Evolutionary conservation across 1,140 invertebrate genomes (phyloP).

Genomic region (Choristoneura fumiferana): DNA sequence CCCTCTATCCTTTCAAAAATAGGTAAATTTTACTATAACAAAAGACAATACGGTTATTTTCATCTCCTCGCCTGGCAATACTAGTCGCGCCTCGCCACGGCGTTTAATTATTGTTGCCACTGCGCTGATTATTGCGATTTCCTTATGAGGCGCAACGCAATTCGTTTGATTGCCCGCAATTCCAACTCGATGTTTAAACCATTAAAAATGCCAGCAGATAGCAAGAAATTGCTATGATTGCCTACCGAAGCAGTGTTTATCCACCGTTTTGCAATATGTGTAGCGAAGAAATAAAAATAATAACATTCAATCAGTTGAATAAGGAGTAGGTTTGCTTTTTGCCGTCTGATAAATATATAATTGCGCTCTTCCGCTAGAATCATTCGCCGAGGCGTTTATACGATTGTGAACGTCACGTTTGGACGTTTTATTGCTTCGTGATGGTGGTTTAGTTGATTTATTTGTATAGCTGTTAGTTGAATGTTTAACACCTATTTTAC

Average conservation of each 20-base stretch:
- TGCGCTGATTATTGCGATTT: constrained; percentile 59
- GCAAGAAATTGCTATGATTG: constrained; percentile 60
- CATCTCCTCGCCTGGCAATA: no score
- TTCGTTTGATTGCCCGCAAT: constrained; percentile 68
- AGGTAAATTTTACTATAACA: no score
- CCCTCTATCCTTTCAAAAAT: no score
- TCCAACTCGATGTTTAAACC: constrained; percentile 62
- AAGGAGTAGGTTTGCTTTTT: constrained; percentile 46
- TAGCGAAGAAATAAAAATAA: constrained; percentile 43
- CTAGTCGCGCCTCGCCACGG: constrained; percentile 55
- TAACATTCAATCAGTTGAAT: constrained; percentile 53
- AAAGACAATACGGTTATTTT: no score
- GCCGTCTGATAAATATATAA: constrained; percentile 49
- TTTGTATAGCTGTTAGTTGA: no score
- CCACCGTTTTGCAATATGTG: constrained; percentile 41
- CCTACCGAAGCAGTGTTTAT: constrained; percentile 38
- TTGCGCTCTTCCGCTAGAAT: constrained; percentile 29
- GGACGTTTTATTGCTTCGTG: neutral
- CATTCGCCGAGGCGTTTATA: neutral
- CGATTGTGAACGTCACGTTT: neutral
- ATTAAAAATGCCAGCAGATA: constrained; percentile 48
- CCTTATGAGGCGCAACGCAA: constrained; percentile 63
- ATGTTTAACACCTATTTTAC: no score
- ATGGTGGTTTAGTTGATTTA: no score
- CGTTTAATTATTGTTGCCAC: constrained; percentile 67